These are phyloP conservation scores for Gorsachius magnificus DNA, from an alignment of 2,797 vertebrate genomes.

Conservation along the genomic window DNA sequence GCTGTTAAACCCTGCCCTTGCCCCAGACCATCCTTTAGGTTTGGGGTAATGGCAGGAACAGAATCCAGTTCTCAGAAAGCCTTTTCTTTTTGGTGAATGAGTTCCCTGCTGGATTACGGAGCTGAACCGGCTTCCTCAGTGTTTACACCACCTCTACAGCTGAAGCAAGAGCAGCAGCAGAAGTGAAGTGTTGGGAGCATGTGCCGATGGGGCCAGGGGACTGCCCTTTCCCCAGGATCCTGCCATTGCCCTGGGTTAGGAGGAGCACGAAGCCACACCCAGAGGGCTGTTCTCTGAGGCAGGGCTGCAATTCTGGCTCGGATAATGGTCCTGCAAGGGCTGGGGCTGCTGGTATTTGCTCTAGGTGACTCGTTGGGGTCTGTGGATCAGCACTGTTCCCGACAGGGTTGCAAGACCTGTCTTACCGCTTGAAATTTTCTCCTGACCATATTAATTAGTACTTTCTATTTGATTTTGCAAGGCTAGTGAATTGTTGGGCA, in stretches of 20 bases:
- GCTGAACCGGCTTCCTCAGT: background rate
- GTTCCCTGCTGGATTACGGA: background rate
- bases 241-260: background rate
- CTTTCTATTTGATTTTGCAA: background rate
- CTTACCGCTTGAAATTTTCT: background rate
- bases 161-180: background rate
- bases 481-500: background rate
- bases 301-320: background rate
- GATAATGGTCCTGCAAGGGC: background rate
- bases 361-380: background rate
- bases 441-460: background rate
- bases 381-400: background rate
- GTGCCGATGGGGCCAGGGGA: background rate
- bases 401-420: background rate
- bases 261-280: background rate
- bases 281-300: background rate
- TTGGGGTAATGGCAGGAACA: background rate
- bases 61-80: background rate
- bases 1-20: background rate
- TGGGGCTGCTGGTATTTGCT: background rate
- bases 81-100: background rate
- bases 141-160: background rate
- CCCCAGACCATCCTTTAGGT: background rate
- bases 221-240: background rate
- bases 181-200: background rate